Evolutionary conservation across 2,888 invertebrate genomes (phyloP).

Genomic region (Unio delphinus): DNA sequence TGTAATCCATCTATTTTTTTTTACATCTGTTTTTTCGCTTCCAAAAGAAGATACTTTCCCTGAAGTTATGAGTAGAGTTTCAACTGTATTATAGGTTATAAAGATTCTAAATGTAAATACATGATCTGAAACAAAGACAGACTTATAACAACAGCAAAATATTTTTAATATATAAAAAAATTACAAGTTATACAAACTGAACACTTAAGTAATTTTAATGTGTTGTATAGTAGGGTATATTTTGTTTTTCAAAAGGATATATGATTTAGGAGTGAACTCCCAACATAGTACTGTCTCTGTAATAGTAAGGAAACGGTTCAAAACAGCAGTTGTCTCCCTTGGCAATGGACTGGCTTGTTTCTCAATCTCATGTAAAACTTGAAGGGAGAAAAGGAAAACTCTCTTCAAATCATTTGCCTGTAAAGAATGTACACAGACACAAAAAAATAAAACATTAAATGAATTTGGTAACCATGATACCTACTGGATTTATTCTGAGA

Average conservation of each 20-base stretch:
- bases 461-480: conserved; percentile 1
- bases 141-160: no score
- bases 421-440: conserved; percentile 28
- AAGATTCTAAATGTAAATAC: no score
- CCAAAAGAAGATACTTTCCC: no score
- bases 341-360: conserved; percentile 72
- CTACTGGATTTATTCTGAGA: not conserved
- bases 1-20: no score
- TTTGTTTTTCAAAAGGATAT: conserved; percentile 73
- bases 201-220: no score
- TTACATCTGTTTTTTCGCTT: no score
- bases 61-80: no score
- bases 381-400: conserved; percentile 83
- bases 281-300: conserved; percentile 86
- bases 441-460: not conserved
- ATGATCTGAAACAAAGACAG: no score
- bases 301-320: conserved; percentile 77
- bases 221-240: not conserved
- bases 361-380: conserved; percentile 77
- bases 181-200: no score
- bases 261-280: conserved; percentile 81
- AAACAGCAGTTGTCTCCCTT: conserved; percentile 63
- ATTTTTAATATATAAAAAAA: no score
- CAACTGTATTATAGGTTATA: no score
- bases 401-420: conserved; percentile 81